Percentiles rank a stretch among this genome's conserved stretches.
Evolutionary conservation across 2,113 vertebrate genomes (phyloP).

Genomic region (Cairina moschata): DNA sequence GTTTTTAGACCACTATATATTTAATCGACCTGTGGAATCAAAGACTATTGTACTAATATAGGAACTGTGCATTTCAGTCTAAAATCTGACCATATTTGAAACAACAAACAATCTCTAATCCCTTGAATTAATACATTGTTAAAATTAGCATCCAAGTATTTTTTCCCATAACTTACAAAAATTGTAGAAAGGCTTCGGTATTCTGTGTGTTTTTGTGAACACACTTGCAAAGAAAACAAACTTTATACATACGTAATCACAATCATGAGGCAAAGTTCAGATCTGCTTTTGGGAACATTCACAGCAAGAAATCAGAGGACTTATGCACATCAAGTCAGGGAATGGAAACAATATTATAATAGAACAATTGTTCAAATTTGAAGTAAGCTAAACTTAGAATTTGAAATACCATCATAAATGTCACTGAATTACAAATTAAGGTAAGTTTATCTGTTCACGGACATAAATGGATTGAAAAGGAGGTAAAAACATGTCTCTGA

Average conservation of each 20-base stretch:
- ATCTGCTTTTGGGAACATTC: conserved; percentile 43
- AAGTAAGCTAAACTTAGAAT: conserved; percentile 10
- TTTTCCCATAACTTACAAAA: not conserved
- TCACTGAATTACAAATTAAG: conserved; percentile 35
- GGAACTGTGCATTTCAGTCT: not conserved
- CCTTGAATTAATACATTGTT: not conserved
- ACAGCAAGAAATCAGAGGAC: conserved; percentile 31
- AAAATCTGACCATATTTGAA: not conserved
- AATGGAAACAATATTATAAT: conserved; percentile 18
- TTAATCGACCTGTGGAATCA: not conserved
- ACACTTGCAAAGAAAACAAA: conserved; percentile 13
- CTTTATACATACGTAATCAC: conserved; percentile 36
- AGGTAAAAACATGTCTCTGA: not conserved
- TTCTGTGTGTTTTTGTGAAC: not conserved
- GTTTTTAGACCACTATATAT: not conserved
- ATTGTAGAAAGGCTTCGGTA: not conserved
- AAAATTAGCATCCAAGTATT: not conserved
- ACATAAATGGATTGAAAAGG: not conserved
- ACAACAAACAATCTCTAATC: not conserved
- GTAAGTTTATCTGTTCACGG: conserved; percentile 14
- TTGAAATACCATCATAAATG: conserved; percentile 45
- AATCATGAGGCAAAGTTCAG: conserved; percentile 56
- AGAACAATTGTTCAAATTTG: conserved; percentile 16
- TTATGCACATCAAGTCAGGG: not conserved
- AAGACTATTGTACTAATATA: not conserved